Evolutionary conservation across 35 echinoderm and acorn worm genomes (phyloP), one percentile per base, ranked within the genome.

Genomic region (Lytechinus pictus): DNA sequence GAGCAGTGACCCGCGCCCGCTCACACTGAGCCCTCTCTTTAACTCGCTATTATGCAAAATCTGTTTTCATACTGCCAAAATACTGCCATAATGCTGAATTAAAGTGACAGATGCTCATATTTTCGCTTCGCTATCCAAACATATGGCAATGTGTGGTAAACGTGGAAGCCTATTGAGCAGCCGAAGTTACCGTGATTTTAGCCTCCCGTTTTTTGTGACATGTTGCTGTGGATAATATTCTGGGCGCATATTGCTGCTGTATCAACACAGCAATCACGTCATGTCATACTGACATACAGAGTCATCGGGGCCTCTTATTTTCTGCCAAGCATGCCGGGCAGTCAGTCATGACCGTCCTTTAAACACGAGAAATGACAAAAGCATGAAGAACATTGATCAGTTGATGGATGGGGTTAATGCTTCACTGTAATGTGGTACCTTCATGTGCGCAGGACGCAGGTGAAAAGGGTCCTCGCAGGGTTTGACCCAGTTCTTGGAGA

Each of bases 21-120:
- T 9, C 56, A 13, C 56, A 58, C 56, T 2, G 9, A 58, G 56
- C 56, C 13, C 56, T 58, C 56, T 79, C 66, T 16, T 79, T 79
- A 79, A 79, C 66, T 79, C 14, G 19, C 66, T 24, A 79, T 79
- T 79, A 79, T 24, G 66, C 66, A 79, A 79, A 24, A 24, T 79
- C 66, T 79, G 66, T 79, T 79, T 79, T 79, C 66, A 79, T 79
- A 79, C n/a, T 79, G 66, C 66, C n/a, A 24, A n/a, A 79, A 79
- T 79, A 79, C n/a, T 44, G 33, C 66, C 66, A 79, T 79, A 79
- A 79, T 79, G 16, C 66, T 24, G 66, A 79, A 79, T 79, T 79
- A 79, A 79, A 79, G 66, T 79, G 66, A 79, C 66, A 79, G 66
- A 79, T 79, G 66, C 66, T 24, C 66, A 79, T 79, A 79, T 79